Conservation (phyloP, 2,797 vertebrate species). For the Aeoliscus strigatus region DNA sequence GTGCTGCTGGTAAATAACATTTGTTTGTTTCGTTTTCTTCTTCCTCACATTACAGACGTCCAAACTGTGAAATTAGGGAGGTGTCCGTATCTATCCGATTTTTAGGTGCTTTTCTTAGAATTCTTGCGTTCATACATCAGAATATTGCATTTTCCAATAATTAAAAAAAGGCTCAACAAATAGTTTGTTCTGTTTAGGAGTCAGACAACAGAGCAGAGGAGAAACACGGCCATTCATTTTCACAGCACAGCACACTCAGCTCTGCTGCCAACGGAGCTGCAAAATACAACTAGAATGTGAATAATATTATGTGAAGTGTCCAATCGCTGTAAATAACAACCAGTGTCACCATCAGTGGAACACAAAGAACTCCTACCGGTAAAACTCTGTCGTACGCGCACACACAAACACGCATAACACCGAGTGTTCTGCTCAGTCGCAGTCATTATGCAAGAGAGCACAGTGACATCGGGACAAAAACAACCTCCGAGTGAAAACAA, state of each 20-base stretch:
- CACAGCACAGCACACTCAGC: not conserved
- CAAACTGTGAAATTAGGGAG: no score
- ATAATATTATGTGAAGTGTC: conserved; percentile 30
- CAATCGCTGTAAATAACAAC: conserved; percentile 35
- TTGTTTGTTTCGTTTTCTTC: no score
- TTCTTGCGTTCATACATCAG: no score
- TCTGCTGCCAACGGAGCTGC: not conserved
- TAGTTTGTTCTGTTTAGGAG: no score
- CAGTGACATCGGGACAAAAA: conserved; percentile 59
- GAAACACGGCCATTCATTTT: not conserved
- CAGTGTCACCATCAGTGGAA: conserved; percentile 15
- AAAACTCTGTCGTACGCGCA: not conserved
- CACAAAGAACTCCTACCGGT: conserved; percentile 11
- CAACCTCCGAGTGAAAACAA: conserved; percentile 58
- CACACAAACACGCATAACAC: conserved; percentile 7
- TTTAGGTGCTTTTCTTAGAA: no score
- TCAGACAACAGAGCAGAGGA: not conserved
- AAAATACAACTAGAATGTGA: conserved; percentile 8
- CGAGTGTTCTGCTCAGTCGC: conserved; percentile 17
- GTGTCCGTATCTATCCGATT: no score
- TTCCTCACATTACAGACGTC: no score
- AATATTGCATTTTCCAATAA: no score
- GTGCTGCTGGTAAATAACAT: no score
- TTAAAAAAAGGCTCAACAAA: no score
- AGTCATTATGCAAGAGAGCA: conserved; percentile 49